Evolutionary conservation across 2,888 invertebrate species (phyloP).

Genomic region (Drosophila gaucha): DNA sequence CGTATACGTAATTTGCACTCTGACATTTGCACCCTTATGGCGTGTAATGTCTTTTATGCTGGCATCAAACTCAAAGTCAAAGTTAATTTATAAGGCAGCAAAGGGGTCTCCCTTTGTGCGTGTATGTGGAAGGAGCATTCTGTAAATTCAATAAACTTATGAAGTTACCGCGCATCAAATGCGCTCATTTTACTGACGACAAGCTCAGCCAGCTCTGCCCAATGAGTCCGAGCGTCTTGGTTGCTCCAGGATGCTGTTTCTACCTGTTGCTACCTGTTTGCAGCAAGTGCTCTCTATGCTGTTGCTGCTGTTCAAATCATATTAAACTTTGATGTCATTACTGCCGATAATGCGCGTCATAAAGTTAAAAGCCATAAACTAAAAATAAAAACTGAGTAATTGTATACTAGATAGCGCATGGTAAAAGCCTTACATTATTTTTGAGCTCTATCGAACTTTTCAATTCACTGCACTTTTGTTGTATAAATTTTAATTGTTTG

Average conservation of each 20-base stretch:
- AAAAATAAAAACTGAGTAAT: not conserved
- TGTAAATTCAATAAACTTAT: constrained; percentile 73
- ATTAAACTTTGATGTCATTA: constrained; percentile 23
- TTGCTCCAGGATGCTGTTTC: constrained; percentile 1
- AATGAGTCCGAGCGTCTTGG: constrained; percentile 16
- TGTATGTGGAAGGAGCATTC: not conserved
- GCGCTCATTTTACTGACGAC: constrained; percentile 51
- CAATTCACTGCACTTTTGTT: constrained; percentile 45
- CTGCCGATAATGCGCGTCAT: constrained; percentile 1
- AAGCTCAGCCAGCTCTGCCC: not conserved
- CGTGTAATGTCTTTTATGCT: constrained; percentile 70
- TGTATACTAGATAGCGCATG: not conserved
- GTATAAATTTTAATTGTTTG: constrained; percentile 9
- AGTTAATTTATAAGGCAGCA: constrained; percentile 55
- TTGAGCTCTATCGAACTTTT: constrained; percentile 43
- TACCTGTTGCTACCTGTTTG: constrained; percentile 30
- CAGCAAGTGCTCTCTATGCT: not conserved
- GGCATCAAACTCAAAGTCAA: constrained; percentile 66
- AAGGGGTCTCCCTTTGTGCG: not conserved
- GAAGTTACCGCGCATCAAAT: constrained; percentile 72
- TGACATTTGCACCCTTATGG: constrained; percentile 14
- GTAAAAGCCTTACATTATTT: not conserved
- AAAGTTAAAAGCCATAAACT: constrained; percentile 1
- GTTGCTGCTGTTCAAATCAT: not conserved
- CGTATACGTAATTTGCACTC: constrained; percentile 51